Conservation (phyloP, 2,888 invertebrate genomes). For the Euplexia lucipara region DNA sequence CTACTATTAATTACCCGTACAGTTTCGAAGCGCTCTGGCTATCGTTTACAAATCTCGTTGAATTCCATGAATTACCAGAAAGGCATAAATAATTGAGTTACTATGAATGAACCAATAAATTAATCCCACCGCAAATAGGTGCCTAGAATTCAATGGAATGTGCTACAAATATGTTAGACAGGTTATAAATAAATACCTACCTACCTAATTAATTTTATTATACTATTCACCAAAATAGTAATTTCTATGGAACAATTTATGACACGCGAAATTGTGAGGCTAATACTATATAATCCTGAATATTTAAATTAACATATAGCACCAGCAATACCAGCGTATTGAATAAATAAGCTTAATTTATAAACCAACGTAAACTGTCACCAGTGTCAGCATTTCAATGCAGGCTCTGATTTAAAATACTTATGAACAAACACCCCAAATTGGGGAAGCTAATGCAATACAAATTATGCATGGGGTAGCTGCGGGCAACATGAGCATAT, state of each 20-base stretch:
- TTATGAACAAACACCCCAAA: constrained; percentile 51
- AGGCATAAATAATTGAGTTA: constrained; percentile 4
- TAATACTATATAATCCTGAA: background rate
- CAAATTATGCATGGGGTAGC: constrained; percentile 58
- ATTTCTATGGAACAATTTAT: constrained; percentile 2
- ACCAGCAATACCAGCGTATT: constrained; percentile 26
- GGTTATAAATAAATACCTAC: too few species aligned
- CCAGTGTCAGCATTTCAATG: constrained; percentile 42
- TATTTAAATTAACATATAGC: constrained; percentile 22
- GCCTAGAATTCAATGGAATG: constrained; percentile 11
- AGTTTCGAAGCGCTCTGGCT: constrained; percentile 15
- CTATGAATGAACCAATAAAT: constrained; percentile 15
- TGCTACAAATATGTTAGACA: background rate
- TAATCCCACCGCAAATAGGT: background rate
- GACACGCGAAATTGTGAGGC: constrained; percentile 1
- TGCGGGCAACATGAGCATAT: constrained; percentile 48
- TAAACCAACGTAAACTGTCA: constrained; percentile 35
- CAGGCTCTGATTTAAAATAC: constrained; percentile 49
- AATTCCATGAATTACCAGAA: constrained; percentile 21
- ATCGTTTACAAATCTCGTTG: constrained; percentile 21
- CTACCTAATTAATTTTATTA: background rate
- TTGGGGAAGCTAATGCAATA: constrained; percentile 57
- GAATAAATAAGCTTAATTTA: constrained; percentile 39
- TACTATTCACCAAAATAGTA: background rate
- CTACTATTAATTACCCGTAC: constrained; percentile 38